These are phyloP conservation scores for Clarias laeviceps DNA, from an alignment of 2,797 vertebrate genomes.

Conservation along the genomic window DNA sequence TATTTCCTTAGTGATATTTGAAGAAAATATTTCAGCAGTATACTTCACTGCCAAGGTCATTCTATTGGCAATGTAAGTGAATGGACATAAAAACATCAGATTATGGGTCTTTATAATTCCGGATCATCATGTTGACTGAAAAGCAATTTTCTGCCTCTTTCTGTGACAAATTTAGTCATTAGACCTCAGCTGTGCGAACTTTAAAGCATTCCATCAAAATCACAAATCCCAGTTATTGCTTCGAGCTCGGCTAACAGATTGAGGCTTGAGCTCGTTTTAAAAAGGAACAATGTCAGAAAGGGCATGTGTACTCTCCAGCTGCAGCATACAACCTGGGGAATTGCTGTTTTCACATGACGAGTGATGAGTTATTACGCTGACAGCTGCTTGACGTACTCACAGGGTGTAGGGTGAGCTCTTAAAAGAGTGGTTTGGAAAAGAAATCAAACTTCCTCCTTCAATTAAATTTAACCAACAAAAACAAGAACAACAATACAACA, in stretches of 20 bases:
- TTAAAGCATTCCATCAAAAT: slow-evolving; percentile 5
- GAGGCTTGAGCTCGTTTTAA: slow-evolving; percentile 17
- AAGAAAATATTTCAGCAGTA: not conserved
- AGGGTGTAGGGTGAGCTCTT: not conserved
- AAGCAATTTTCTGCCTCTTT: not conserved
- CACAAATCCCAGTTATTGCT: slow-evolving; percentile 19
- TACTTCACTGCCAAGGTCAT: not conserved
- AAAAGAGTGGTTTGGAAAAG: slow-evolving; percentile 3
- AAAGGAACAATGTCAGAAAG: slow-evolving; percentile 33
- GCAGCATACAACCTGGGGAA: slow-evolving; percentile 22
- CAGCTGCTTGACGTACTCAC: not conserved
- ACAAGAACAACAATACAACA: no score
- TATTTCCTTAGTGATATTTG: not conserved
- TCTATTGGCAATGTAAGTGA: not conserved
- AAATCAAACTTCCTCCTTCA: not conserved
- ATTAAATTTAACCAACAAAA: not conserved
- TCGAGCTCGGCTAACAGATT: slow-evolving; percentile 35
- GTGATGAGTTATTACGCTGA: not conserved
- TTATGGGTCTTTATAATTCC: slow-evolving; percentile 6
- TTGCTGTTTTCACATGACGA: slow-evolving; percentile 46
- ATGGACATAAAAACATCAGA: not conserved
- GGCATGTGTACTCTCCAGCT: slow-evolving; percentile 32
- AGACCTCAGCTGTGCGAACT: slow-evolving; percentile 23
- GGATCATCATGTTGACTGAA: not conserved
- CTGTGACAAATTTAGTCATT: slow-evolving; percentile 31